Conservation (phyloP, 2,113 vertebrate species). For the Seriola dumerili region DNA sequence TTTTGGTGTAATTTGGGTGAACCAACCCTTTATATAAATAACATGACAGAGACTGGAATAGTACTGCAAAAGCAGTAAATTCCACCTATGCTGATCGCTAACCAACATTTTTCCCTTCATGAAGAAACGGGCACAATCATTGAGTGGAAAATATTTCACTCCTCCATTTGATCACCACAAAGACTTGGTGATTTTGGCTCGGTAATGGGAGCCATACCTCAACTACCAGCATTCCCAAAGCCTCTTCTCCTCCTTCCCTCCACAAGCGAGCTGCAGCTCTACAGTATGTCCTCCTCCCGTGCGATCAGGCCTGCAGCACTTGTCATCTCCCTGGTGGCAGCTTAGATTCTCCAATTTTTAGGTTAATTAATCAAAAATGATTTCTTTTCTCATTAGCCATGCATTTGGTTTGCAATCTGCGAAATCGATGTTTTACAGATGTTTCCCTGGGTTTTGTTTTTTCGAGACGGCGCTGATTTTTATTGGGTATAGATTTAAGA, state of each 20-base stretch:
- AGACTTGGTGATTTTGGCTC: slow-evolving; percentile 62
- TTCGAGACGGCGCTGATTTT: slow-evolving; percentile 85
- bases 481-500: slow-evolving; percentile 88
- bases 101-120: slow-evolving; percentile 52
- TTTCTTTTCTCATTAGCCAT: slow-evolving; percentile 89
- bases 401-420: slow-evolving; percentile 84
- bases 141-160: slow-evolving; percentile 69
- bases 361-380: slow-evolving; percentile 90
- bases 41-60: slow-evolving; percentile 24
- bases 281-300: slow-evolving; percentile 61
- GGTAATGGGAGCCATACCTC: slow-evolving; percentile 66
- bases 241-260: slow-evolving; percentile 10
- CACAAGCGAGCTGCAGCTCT: slow-evolving; percentile 36
- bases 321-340: slow-evolving; percentile 81
- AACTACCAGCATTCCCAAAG: slow-evolving; percentile 13
- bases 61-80: slow-evolving; percentile 53
- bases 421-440: slow-evolving; percentile 88
- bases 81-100: slow-evolving; percentile 47
- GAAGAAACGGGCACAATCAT: slow-evolving; percentile 54
- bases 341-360: slow-evolving; percentile 82
- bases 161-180: slow-evolving; percentile 61
- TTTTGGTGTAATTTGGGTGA: slow-evolving; percentile 29
- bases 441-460: slow-evolving; percentile 85
- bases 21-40: slow-evolving; percentile 34
- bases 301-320: slow-evolving; percentile 72